Evolutionary conservation across 2,113 vertebrate genomes (phyloP).

Genomic region (Gopherus evgoodei): DNA sequence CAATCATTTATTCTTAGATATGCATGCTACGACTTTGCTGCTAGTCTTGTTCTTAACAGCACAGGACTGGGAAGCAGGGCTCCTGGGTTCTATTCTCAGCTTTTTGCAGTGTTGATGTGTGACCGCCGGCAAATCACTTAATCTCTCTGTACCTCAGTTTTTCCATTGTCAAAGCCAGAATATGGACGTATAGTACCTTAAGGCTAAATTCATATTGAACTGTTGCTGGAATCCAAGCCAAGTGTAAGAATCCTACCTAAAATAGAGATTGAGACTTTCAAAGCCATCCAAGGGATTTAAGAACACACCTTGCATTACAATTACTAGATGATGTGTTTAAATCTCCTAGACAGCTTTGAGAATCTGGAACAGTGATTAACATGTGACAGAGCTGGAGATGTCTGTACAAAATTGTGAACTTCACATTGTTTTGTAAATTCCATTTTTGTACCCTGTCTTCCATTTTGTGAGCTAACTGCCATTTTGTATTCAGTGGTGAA

Average conservation of each 20-base stretch:
- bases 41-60: not conserved
- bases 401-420: accelerated
- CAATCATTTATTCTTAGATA: not conserved
- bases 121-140: not conserved
- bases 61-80: not conserved
- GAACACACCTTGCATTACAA: accelerated
- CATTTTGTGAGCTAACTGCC: not conserved
- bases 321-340: not conserved
- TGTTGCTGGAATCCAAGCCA: not conserved
- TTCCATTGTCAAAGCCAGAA: not conserved
- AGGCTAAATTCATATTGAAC: not conserved
- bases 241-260: not conserved
- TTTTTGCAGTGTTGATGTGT: accelerated
- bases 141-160: not conserved
- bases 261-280: not conserved
- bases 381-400: not conserved
- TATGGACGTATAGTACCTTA: not conserved
- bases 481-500: not conserved
- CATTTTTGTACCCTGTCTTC: not conserved
- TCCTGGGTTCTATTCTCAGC: not conserved
- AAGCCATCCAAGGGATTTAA: not conserved
- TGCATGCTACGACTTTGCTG: accelerated
- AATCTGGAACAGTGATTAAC: accelerated
- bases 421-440: not conserved
- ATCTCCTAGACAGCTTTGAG: accelerated